Evolutionary conservation across 2,113 vertebrate species (phyloP), one percentile per base, ranked within the genome.

Genomic region (Esox niger): DNA sequence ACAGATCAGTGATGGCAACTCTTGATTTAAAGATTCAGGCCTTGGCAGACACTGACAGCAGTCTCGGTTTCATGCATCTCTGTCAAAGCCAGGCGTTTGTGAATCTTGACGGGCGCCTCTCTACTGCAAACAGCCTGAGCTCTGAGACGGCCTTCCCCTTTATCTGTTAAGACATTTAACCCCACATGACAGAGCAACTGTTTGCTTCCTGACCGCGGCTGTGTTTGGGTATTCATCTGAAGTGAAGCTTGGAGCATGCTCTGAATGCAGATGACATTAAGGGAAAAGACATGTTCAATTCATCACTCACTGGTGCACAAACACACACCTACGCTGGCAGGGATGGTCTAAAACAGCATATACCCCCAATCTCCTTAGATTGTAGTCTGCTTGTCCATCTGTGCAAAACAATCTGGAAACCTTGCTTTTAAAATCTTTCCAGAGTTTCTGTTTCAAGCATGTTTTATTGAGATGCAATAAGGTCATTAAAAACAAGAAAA

Each of bases 321-420:
- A 30, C 27, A 59, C 56, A 59, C 56, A 31, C 56, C 47, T 52
- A 23, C 11, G 21, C 47, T 7, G 1, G 47, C 47, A 52, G 47
- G 2, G 8, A 23, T 43, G 38, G 47, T n/a, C n/a, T 1, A n/a
- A n/a, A 52, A 2, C 47, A 52, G n/a, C 47, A 52, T 17, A n/a
- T 52, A 43, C 38, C 13, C 38, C 17, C 11, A 4, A 15, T 43
- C 15, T 43, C 15, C 35, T 38, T 49, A 21, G n/a, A 49, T 49
- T 52, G n/a, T 9, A 52, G 47, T 91, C 88, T 92, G 87, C 75
- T 85, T 15, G 38, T 43, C 11, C 38, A 43, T 17, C 13, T 43
- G 38, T 10, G 38, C 13, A 43, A 15, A 43, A 17, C 38, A 43
- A 15, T 10, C 38, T 17, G 38, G 38, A 43, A 43, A 43, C 38